phyloP scores from a whole-genome alignment of 2,113 vertebrate genomes.

The Poeciliopsis turrubarensis region DNA sequence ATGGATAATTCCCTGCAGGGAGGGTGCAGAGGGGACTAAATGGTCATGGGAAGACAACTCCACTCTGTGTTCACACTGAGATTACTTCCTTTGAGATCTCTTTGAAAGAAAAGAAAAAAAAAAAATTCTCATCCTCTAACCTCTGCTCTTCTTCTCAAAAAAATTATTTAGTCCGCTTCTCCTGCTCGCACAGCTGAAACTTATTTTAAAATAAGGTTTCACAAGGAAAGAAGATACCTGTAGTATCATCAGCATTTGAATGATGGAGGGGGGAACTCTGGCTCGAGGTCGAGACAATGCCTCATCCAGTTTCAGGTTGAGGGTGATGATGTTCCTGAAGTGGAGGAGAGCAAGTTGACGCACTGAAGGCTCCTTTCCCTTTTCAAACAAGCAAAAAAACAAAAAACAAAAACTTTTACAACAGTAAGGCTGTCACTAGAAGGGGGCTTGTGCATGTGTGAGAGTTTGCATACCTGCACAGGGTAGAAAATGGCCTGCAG shows the following conservation, averaged over 20 bases:
- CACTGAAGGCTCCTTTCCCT: slow-evolving; percentile 81
- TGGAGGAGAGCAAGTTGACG: slow-evolving; percentile 92
- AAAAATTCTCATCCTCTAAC: neutral
- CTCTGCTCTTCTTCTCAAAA: neutral
- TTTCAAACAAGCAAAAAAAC: neutral
- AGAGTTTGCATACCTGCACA: slow-evolving; percentile 85
- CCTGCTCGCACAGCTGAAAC: slow-evolving; percentile 4
- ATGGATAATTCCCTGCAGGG: slow-evolving; percentile 7
- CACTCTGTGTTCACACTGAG: slow-evolving; percentile 34
- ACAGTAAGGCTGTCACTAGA: neutral
- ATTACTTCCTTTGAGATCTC: slow-evolving; percentile 68
- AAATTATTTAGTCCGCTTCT: slow-evolving; percentile 14
- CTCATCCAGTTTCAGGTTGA: slow-evolving; percentile 92
- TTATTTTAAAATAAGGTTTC: neutral
- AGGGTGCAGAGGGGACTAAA: slow-evolving; percentile 26
- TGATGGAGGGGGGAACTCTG: slow-evolving; percentile 89
- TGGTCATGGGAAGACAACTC: slow-evolving; percentile 69
- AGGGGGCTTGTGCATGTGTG: neutral
- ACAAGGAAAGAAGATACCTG: slow-evolving; percentile 77
- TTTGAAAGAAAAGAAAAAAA: slow-evolving; percentile 17
- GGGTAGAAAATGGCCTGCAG: slow-evolving; percentile 98
- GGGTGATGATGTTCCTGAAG: slow-evolving; percentile 92
- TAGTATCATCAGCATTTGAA: slow-evolving; percentile 93
- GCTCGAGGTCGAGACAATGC: slow-evolving; percentile 88
- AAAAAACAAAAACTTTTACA: neutral